Percentiles rank a stretch among this genome's conserved stretches.
Evolutionary conservation across 1,140 invertebrate genomes (phyloP).

Genomic region (Pseudomyrmex concolor): DNA sequence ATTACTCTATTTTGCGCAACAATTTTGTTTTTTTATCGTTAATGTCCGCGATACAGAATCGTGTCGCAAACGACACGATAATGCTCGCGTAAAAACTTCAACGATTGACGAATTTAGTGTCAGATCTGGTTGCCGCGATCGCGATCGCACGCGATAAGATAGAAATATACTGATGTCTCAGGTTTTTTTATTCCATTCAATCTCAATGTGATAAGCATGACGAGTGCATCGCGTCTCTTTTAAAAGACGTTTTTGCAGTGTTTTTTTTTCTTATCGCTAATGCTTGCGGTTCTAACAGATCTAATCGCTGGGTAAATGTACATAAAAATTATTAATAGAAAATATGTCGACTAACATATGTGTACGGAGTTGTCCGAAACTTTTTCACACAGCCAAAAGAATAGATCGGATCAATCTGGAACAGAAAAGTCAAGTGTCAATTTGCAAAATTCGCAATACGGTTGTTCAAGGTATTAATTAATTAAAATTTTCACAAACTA

Average conservation of each 20-base stretch:
- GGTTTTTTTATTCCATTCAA: neutral
- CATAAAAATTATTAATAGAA: slow-evolving; percentile 14
- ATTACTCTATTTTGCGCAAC: too few relatives aligned
- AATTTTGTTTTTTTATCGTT: neutral
- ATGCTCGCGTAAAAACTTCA: neutral
- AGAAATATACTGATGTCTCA: neutral
- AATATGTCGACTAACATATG: too few relatives aligned
- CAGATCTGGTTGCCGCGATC: neutral
- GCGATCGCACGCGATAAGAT: slow-evolving; percentile 8
- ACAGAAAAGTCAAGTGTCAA: too few relatives aligned
- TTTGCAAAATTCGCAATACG: too few relatives aligned
- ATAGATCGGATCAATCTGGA: too few relatives aligned
- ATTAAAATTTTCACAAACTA: too few relatives aligned
- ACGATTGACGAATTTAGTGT: slow-evolving; percentile 14
- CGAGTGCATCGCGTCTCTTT: neutral
- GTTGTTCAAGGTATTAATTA: too few relatives aligned
- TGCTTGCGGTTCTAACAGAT: too few relatives aligned
- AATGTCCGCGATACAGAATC: neutral
- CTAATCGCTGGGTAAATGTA: too few relatives aligned
- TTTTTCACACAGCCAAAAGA: too few relatives aligned
- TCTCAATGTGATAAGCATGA: neutral
- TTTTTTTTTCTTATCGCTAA: neutral
- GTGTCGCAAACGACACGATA: neutral
- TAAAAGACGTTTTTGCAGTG: neutral
- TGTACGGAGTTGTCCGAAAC: too few relatives aligned